Percentiles rank a stretch among this genome's conserved stretches.
These are phyloP conservation scores for Hiodon alosoides DNA, from an alignment of 2,113 vertebrate species.

Conservation along the genomic window DNA sequence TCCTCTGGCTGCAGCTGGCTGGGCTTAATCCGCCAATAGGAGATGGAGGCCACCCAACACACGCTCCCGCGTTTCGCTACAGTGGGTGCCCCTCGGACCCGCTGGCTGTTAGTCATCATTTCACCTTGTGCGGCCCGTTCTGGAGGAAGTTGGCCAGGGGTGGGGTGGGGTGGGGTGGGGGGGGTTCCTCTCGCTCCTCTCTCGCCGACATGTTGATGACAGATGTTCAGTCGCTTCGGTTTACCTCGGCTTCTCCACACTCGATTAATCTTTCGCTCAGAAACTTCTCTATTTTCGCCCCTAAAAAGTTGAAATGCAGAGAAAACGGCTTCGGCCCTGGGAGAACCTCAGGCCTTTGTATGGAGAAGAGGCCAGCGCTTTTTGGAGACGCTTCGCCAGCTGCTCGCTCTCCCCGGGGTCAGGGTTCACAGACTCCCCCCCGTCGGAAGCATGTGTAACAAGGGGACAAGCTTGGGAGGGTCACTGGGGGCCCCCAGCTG, in stretches of 20 bases:
- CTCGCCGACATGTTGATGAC: background rate
- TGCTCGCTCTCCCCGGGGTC: conserved; percentile 41
- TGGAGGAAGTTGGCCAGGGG: background rate
- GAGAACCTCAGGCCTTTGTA: conserved; percentile 18
- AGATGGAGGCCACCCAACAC: conserved; percentile 15
- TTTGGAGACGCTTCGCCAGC: conserved; percentile 50
- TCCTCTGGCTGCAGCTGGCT: conserved; percentile 43
- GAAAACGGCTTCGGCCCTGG: background rate
- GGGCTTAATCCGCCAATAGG: conserved; percentile 42
- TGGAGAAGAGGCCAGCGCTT: conserved; percentile 30
- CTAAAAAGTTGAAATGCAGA: conserved; percentile 7
- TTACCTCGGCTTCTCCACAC: background rate
- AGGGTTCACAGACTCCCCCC: conserved; percentile 44
- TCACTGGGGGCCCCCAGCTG: conserved; percentile 37
- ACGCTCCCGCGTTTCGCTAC: conserved; percentile 5
- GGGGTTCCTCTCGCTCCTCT: background rate
- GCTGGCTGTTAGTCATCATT: background rate
- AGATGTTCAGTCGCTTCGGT: background rate
- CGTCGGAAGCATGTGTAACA: conserved; percentile 46
- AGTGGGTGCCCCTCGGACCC: background rate
- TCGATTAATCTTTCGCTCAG: conserved; percentile 17
- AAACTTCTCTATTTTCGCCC: conserved; percentile 4
- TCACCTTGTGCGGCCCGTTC: background rate
- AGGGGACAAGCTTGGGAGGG: conserved; percentile 42
- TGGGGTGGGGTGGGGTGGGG: background rate